Conservation (phyloP, 2,797 vertebrate genomes). For the Cuculus canorus region DNA sequence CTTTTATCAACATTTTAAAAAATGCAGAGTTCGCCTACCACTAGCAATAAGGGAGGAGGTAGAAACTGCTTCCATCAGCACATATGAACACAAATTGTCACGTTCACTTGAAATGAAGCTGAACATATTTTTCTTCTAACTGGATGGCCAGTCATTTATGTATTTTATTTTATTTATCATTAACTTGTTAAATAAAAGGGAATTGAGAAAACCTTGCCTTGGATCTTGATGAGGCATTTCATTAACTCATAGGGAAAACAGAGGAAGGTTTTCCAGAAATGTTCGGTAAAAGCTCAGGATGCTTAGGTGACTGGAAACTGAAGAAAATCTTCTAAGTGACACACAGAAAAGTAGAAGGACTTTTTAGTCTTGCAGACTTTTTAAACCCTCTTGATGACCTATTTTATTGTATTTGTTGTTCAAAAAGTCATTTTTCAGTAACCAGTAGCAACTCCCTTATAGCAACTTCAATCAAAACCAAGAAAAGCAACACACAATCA, state of each 20-base stretch:
- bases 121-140: conserved; percentile 49
- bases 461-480: not conserved
- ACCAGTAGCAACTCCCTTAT: not conserved
- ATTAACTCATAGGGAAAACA: not conserved
- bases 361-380: not conserved
- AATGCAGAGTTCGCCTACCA: not conserved
- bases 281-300: not conserved
- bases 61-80: conserved; percentile 64
- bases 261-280: not conserved
- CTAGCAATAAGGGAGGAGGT: not conserved
- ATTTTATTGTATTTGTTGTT: not conserved
- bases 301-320: not conserved
- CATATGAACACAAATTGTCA: conserved; percentile 27
- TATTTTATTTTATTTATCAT: conserved; percentile 60
- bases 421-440: not conserved
- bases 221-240: conserved; percentile 2
- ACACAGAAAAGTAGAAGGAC: not conserved
- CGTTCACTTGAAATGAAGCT: conserved; percentile 60
- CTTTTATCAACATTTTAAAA: not conserved
- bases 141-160: conserved; percentile 51
- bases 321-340: not conserved
- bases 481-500: not conserved
- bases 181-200: conserved; percentile 43
- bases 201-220: not conserved
- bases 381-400: not conserved